Percentiles rank a stretch among this genome's conserved stretches.
Evolutionary conservation across 2,797 vertebrate genomes (phyloP).

Genomic region (Eulemur albifrons): DNA sequence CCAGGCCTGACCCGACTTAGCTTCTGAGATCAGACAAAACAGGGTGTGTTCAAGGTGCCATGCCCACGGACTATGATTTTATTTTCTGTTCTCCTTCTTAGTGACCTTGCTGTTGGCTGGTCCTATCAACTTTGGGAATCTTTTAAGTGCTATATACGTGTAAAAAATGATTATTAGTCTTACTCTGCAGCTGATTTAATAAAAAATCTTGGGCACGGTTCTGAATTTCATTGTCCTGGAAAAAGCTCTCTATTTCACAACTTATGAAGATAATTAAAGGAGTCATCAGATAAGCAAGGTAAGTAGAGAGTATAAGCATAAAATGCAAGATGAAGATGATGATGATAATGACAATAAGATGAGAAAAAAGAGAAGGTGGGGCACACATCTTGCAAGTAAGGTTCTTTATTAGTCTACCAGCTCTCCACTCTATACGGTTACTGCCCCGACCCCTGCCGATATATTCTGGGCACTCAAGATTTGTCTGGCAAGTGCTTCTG

Average conservation of each 20-base stretch:
- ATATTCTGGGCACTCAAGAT: background rate
- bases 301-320: background rate
- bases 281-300: background rate
- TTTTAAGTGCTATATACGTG: background rate
- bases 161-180: background rate
- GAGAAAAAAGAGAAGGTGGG: background rate
- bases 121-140: background rate
- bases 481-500: background rate
- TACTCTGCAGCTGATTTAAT: background rate
- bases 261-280: background rate
- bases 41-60: background rate
- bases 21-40: background rate
- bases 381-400: background rate
- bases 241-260: background rate
- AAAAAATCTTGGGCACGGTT: background rate
- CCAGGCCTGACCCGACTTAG: background rate
- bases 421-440: background rate
- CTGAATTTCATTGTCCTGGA: background rate
- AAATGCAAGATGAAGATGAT: background rate
- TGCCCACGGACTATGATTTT: background rate
- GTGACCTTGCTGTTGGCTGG: background rate
- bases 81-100: background rate
- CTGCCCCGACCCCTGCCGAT: fast-evolving
- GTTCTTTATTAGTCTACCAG: too few relatives aligned
- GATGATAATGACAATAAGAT: background rate